Evolutionary conservation across 2,888 invertebrate genomes (phyloP).

Genomic region (Nomada fabriciana): DNA sequence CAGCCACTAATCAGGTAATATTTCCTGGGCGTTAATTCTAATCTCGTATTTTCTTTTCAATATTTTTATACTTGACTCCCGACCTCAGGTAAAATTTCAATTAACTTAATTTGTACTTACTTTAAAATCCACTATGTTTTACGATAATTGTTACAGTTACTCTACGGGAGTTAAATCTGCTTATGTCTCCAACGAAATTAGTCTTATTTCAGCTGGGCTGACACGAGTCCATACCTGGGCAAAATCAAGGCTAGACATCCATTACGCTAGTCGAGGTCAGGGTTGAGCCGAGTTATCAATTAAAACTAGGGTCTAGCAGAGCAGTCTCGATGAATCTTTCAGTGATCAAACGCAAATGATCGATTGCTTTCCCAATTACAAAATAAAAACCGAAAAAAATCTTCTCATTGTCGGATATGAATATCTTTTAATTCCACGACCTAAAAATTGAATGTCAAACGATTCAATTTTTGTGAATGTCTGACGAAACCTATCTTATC

Average conservation of each 20-base stretch:
- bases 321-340: slow-evolving; percentile 12
- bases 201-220: not conserved
- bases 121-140: no score
- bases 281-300: not conserved
- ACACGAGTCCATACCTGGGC: not conserved
- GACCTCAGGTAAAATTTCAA: no score
- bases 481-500: not conserved
- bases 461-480: not conserved
- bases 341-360: not conserved
- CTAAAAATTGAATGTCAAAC: not conserved
- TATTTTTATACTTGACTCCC: no score
- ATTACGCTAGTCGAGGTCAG: slow-evolving; percentile 18
- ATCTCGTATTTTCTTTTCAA: no score
- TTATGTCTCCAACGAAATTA: not conserved
- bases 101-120: no score
- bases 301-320: slow-evolving; percentile 7
- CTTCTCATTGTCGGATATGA: no score
- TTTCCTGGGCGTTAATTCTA: no score
- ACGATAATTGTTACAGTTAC: no score
- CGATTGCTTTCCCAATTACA: not conserved
- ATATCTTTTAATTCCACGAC: no score
- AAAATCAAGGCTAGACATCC: slow-evolving; percentile 21
- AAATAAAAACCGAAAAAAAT: no score
- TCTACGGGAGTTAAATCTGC: not conserved
- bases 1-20: no score